A percentile compares a stretch with the other conserved stretches of the same genome.
Conservation (phyloP, 1,140 invertebrate genomes). For the Micrasema longulum region DNA sequence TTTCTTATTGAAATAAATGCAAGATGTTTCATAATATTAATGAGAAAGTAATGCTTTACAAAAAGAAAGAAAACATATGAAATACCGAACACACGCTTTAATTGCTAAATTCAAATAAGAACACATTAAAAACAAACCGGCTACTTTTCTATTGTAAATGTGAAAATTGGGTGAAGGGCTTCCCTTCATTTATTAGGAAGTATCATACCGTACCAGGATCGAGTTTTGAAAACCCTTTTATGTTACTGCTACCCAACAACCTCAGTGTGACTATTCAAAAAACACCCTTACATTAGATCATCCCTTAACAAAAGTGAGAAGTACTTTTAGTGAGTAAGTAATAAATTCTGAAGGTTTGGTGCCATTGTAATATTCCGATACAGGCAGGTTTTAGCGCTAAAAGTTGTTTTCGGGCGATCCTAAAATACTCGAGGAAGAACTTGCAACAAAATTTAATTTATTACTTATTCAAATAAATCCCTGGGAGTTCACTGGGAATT, state of each 20-base stretch:
- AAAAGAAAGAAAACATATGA: too few species aligned
- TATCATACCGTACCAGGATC: conserved; percentile 25
- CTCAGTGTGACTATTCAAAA: conserved; percentile 8
- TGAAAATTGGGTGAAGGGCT: not conserved
- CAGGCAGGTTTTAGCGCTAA: too few species aligned
- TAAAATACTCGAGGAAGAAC: too few species aligned
- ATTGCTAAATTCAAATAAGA: too few species aligned
- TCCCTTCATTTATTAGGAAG: conserved; percentile 4
- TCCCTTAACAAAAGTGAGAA: conserved; percentile 5
- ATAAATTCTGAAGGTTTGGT: not conserved
- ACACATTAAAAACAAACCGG: not conserved
- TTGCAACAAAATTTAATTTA: too few species aligned
- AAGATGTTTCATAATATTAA: too few species aligned
- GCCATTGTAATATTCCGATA: not conserved
- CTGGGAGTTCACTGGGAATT: too few species aligned
- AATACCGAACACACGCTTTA: too few species aligned
- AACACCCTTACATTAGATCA: conserved; percentile 5
- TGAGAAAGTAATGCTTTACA: too few species aligned
- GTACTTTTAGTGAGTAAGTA: not conserved
- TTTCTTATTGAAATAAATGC: too few species aligned
- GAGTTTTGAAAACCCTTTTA: conserved; percentile 19
- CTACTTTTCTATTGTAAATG: not conserved
- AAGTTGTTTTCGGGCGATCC: too few species aligned
- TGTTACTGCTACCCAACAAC: not conserved
- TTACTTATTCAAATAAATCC: too few species aligned